Conservation (phyloP, 2,888 invertebrate genomes). For the Perdita meconis region DNA sequence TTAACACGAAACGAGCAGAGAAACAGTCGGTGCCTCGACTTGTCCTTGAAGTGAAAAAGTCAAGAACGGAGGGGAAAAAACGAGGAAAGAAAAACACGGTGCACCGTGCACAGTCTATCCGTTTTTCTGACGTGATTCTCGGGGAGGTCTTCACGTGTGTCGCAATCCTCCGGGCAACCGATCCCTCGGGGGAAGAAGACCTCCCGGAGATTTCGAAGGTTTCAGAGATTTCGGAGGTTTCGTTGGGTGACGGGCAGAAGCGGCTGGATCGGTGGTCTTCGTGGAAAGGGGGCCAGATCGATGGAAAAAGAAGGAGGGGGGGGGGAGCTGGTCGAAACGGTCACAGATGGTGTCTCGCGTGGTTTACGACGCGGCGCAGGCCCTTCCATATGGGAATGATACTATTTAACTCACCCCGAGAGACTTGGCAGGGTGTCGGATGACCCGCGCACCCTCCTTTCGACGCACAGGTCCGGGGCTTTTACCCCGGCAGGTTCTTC, state of each 20-base stretch:
- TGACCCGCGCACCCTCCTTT: slow-evolving; percentile 58
- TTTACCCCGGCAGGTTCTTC: slow-evolving; percentile 56
- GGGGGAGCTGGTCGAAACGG: slow-evolving; percentile 58
- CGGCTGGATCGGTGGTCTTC: slow-evolving; percentile 42
- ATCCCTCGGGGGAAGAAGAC: slow-evolving; percentile 52
- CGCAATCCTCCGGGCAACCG: slow-evolving; percentile 46
- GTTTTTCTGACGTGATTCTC: slow-evolving; percentile 38
- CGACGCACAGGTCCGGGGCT: slow-evolving; percentile 44
- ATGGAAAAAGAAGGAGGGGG: slow-evolving; percentile 59
- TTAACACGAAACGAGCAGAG: not conserved
- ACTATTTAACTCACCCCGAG: slow-evolving; percentile 71
- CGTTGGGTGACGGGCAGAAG: slow-evolving; percentile 13
- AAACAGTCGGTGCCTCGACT: not conserved
- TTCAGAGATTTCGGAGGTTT: slow-evolving; percentile 53
- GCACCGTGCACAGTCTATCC: slow-evolving; percentile 17
- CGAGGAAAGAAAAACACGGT: slow-evolving; percentile 1
- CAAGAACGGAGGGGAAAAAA: slow-evolving; percentile 9
- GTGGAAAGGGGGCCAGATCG: slow-evolving; percentile 57
- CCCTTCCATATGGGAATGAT: slow-evolving; percentile 74
- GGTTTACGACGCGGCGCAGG: slow-evolving; percentile 73
- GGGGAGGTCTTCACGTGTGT: slow-evolving; percentile 67
- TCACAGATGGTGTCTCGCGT: slow-evolving; percentile 76
- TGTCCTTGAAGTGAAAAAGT: not conserved
- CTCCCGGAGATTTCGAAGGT: slow-evolving; percentile 66
- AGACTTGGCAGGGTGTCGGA: slow-evolving; percentile 68